These are phyloP conservation scores for Elachura formosa DNA, from an alignment of 2,113 vertebrate genomes.

Conservation along the genomic window DNA sequence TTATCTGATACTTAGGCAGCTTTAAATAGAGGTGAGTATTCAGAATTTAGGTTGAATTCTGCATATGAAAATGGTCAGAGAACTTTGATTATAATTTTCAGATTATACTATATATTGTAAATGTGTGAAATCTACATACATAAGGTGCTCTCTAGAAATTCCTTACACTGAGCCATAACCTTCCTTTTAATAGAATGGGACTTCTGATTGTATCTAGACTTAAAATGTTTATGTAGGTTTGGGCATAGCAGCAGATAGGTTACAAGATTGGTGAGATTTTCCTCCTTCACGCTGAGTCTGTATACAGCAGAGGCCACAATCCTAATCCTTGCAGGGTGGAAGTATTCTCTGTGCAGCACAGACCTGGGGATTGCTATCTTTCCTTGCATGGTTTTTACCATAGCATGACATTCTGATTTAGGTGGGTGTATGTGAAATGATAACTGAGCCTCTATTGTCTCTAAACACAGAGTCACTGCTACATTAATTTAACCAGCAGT, in stretches of 20 bases:
- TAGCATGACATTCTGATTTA: background rate
- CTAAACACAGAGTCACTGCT: background rate
- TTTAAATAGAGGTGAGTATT: background rate
- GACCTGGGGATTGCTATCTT: background rate
- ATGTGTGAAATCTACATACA: background rate
- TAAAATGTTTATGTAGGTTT: background rate
- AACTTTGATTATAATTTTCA: background rate
- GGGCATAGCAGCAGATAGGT: background rate
- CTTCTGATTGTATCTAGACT: background rate
- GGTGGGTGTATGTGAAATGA: background rate
- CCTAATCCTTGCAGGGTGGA: background rate
- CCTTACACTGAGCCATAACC: background rate
- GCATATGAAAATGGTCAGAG: background rate
- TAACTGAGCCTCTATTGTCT: background rate
- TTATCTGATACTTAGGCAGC: background rate
- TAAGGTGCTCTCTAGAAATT: background rate
- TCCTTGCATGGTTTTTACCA: background rate
- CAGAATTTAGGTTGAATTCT: background rate
- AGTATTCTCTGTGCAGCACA: background rate
- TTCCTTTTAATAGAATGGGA: background rate
- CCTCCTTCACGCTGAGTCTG: background rate
- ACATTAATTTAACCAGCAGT: constrained; percentile 19
- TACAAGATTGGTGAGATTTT: background rate
- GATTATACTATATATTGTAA: background rate
- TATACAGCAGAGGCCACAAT: background rate